Evolutionary conservation across 1,140 invertebrate species (phyloP).

Genomic region (Brachionus koreanus): DNA sequence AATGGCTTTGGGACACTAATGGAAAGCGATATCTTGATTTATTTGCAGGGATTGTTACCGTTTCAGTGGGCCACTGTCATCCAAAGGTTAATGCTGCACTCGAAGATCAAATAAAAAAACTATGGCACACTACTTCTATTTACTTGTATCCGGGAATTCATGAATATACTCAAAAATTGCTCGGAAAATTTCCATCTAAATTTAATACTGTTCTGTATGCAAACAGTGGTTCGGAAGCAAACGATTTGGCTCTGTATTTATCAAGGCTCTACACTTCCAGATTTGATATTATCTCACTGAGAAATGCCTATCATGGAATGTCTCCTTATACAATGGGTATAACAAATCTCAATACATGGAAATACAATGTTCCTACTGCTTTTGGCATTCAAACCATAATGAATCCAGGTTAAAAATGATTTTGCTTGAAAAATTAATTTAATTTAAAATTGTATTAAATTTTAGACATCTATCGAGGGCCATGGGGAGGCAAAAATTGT

Average conservation of each 20-base stretch:
- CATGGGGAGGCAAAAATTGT: slow-evolving; percentile 80
- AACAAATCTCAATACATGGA: slow-evolving; percentile 74
- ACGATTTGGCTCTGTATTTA: slow-evolving; percentile 84
- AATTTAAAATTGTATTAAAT: neutral
- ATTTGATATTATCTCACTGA: slow-evolving; percentile 76
- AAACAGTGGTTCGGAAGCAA: slow-evolving; percentile 94
- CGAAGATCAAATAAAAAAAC: slow-evolving; percentile 70
- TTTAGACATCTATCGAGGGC: slow-evolving; percentile 74
- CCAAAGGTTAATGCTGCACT: slow-evolving; percentile 74
- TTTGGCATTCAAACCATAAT: slow-evolving; percentile 79
- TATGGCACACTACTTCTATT: slow-evolving; percentile 87
- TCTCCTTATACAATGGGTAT: slow-evolving; percentile 75
- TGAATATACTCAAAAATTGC: slow-evolving; percentile 80
- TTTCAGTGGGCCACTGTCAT: slow-evolving; percentile 95
- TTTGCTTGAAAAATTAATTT: neutral
- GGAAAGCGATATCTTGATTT: slow-evolving; percentile 85
- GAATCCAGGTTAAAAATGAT: slow-evolving; percentile 65
- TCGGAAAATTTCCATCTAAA: slow-evolving; percentile 64
- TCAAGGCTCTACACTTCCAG: slow-evolving; percentile 77
- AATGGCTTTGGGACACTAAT: slow-evolving; percentile 83
- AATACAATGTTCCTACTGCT: slow-evolving; percentile 69
- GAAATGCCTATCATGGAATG: slow-evolving; percentile 66
- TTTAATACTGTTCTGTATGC: slow-evolving; percentile 78
- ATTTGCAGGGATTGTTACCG: slow-evolving; percentile 91
- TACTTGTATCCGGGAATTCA: slow-evolving; percentile 84